Conservation (phyloP, 2,888 invertebrate species). For the Vannuccia rotundouncinata region DNA sequence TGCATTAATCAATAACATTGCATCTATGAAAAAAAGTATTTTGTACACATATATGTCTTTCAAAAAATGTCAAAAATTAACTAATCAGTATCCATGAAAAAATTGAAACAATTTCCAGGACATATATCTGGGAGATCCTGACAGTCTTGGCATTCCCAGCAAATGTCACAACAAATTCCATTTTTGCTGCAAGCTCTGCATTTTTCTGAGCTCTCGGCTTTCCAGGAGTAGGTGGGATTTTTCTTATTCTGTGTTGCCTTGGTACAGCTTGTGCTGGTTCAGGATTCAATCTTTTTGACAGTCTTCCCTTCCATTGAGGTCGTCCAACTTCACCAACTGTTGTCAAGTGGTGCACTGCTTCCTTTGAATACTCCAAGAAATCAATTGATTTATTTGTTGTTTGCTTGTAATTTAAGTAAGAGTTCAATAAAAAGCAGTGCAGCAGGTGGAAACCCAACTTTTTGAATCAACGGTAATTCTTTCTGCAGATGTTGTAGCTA, state of each 20-base stretch:
- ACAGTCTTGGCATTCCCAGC: constrained; percentile 24
- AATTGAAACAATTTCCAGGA: constrained; percentile 26
- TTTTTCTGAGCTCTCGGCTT: neutral
- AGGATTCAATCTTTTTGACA: constrained; percentile 21
- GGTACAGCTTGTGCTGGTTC: constrained; percentile 20
- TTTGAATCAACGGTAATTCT: constrained; percentile 24
- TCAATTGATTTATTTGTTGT: constrained; percentile 26
- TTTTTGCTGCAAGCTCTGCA: constrained; percentile 26
- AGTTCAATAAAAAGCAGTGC: constrained; percentile 21
- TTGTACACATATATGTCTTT: too few species aligned
- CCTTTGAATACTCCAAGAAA: constrained; percentile 26
- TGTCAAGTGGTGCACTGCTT: constrained; percentile 24
- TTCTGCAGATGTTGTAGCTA: constrained; percentile 26
- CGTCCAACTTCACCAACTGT: constrained; percentile 24
- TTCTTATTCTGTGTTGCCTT: neutral
- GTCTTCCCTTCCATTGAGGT: constrained; percentile 24
- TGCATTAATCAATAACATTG: too few species aligned
- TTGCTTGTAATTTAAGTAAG: constrained; percentile 16
- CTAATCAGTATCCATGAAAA: constrained; percentile 22
- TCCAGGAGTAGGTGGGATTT: neutral
- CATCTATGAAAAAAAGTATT: too few species aligned
- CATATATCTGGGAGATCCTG: constrained; percentile 17
- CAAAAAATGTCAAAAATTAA: too few species aligned
- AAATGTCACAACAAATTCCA: constrained; percentile 1
- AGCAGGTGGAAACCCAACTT: constrained; percentile 22